Percentiles rank a stretch among this genome's conserved stretches.
phyloP scores from a whole-genome alignment of 92 coral and sea anemone genomes.

The Palythoa caribaeorum region DNA sequence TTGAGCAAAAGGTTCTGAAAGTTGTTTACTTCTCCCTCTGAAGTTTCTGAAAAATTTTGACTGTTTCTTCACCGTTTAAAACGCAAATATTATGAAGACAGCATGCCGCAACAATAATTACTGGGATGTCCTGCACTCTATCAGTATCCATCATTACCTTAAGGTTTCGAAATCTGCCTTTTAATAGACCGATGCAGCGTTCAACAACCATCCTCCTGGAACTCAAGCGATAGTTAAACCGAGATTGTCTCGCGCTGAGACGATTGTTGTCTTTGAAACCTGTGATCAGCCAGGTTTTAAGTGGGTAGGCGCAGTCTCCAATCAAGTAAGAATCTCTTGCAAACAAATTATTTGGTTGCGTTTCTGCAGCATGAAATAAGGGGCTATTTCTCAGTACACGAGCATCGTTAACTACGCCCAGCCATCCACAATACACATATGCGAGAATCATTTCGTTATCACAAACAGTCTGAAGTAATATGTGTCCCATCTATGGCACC shows the following conservation, averaged over 20 bases:
- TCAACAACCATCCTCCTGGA: constrained; percentile 19
- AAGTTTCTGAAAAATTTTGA: constrained; percentile 41
- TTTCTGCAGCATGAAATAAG: too few relatives aligned
- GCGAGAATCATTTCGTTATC: too few relatives aligned
- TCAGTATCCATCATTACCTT: constrained; percentile 68
- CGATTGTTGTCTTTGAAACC: constrained; percentile 64
- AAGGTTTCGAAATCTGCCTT: constrained; percentile 61
- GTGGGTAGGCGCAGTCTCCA: too few relatives aligned
- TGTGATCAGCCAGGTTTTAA: background rate
- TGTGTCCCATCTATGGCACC: constrained; percentile 67
- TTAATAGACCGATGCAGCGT: constrained; percentile 64
- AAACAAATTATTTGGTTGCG: too few relatives aligned
- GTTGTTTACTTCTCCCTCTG: constrained; percentile 15
- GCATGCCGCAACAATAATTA: too few relatives aligned
- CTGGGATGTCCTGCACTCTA: background rate
- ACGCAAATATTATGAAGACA: constrained; percentile 23
- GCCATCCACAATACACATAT: constrained; percentile 20
- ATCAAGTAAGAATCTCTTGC: too few relatives aligned
- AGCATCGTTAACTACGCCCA: constrained; percentile 57
- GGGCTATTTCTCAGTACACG: background rate
- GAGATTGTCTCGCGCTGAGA: constrained; percentile 51
- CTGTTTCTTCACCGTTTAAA: constrained; percentile 46
- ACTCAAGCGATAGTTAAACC: constrained; percentile 3
- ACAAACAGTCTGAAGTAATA: background rate
- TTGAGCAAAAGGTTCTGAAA: constrained; percentile 10